Percentiles rank a stretch among this genome's conserved stretches.
phyloP scores from a whole-genome alignment of 1,140 invertebrate species.

The Augochlora pura region DNA sequence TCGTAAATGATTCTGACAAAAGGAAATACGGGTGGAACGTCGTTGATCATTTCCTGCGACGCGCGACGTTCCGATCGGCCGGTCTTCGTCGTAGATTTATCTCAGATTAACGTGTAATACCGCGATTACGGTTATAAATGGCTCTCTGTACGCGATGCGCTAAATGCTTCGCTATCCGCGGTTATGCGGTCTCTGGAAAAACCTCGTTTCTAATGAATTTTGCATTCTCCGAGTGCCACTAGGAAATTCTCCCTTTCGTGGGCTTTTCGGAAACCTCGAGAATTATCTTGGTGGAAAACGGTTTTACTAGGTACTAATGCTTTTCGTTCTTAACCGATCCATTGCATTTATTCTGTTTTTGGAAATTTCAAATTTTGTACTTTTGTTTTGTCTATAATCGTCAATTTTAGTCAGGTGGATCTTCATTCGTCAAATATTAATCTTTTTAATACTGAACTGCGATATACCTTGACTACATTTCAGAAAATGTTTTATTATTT shows the following conservation, averaged over 20 bases:
- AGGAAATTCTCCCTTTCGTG: not conserved
- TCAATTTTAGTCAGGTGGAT: too few species aligned
- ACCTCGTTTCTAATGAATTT: not conserved
- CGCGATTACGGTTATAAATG: constrained; percentile 45
- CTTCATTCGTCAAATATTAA: too few species aligned
- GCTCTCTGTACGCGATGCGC: constrained; percentile 1
- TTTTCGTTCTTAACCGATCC: too few species aligned
- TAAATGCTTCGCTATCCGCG: constrained; percentile 5
- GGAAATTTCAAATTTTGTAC: too few species aligned
- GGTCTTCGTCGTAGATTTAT: constrained; percentile 21
- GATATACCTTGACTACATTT: too few species aligned
- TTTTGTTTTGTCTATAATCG: too few species aligned
- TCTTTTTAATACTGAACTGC: too few species aligned
- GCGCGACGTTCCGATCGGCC: constrained; percentile 10
- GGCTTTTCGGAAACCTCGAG: not conserved
- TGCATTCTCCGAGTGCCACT: not conserved
- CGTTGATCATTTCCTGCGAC: constrained; percentile 42
- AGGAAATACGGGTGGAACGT: constrained; percentile 16
- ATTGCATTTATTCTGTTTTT: too few species aligned
- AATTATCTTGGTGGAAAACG: too few species aligned
- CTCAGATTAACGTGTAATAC: constrained; percentile 31
- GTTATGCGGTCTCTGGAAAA: not conserved
- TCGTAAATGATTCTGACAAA: constrained; percentile 39
- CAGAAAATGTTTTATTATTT: too few species aligned
- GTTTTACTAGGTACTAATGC: too few species aligned